Base-by-base conservation (phyloP, 2,797 vertebrate genomes). In the Allobates femoralis region DNA sequence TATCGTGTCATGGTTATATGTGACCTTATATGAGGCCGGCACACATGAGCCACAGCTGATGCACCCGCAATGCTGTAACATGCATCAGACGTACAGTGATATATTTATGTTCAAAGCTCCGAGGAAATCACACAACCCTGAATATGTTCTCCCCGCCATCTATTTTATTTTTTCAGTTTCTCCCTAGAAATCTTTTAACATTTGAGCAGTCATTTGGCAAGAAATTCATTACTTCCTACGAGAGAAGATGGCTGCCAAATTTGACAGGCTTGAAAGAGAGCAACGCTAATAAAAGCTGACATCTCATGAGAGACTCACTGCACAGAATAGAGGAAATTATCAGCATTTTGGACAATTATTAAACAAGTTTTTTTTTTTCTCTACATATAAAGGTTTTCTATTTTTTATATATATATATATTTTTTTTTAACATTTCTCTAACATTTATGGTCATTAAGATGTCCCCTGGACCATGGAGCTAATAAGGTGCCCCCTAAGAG, bases 311-410 rank as follows among this genome's bases (percentile, higher is more conserved):
- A 83, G 30, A 23, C 34, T 53, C 19, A 53, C 21, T n/a, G 51
- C n/a, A 78, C 71, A 76, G 85, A 90, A 80, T 41, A 34, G 56
- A 89, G 81, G 92, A 89, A 92, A 93, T 90, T 91, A 89, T 89
- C 56, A 51, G 66, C 46, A 21, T 74, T 85, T 74, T 62, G 71
- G 21, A 28, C 32, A 74, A 74, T 50, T 73, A 79, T 34, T 58
- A 79, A 79, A 58, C 67, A 37, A 18, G 2, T n/a, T 26, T 64
- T 69, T 69, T 69, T 69, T 37, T 19, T 23, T 15, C 8, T 32
- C 19, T 16, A 21, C 5, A 2, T 21, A 18, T 46, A 12, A 34
- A 19, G 66, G 16, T 32, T 67, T 1, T 67, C 4, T 19, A 19
- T 10, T 69, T 69, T 37, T 34, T 28, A 16, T 55, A 3, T 1